Conservation (phyloP, 2,888 invertebrate genomes). For the Drosophila cracens region DNA sequence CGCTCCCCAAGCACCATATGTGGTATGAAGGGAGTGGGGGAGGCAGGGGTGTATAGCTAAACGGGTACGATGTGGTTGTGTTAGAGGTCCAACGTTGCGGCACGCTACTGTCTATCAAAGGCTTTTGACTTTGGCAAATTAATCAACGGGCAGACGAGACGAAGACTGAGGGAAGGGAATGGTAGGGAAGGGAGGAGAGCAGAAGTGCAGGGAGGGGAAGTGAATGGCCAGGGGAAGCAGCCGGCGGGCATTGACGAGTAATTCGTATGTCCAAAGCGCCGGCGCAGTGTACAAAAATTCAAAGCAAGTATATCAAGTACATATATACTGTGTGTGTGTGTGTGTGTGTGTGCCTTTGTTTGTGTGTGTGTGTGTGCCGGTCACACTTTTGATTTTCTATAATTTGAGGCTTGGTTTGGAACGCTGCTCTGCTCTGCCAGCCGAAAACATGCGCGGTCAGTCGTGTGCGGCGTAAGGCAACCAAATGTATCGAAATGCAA, state of each 20-base stretch:
- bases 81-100: constrained; percentile 71
- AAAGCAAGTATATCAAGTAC: constrained; percentile 40
- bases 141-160: constrained; percentile 54
- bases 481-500: constrained; percentile 85
- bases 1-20: constrained; percentile 33
- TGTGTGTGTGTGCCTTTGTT: constrained; percentile 5
- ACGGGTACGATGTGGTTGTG: constrained; percentile 54
- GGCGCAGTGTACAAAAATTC: constrained; percentile 38
- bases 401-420: constrained; percentile 71
- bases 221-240: not conserved
- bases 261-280: constrained; percentile 65
- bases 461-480: constrained; percentile 85
- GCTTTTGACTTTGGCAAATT: constrained; percentile 80
- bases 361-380: constrained; percentile 63
- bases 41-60: constrained; percentile 29
- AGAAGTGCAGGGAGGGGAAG: not conserved
- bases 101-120: constrained; percentile 76
- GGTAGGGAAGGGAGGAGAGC: not conserved
- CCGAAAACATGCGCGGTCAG: constrained; percentile 85
- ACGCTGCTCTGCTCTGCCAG: constrained; percentile 72
- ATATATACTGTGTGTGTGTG: constrained; percentile 1
- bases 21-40: not conserved
- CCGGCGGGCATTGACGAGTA: constrained; percentile 3
- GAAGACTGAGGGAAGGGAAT: not conserved
- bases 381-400: constrained; percentile 80